A percentile compares a stretch with the other conserved stretches of the same genome.
Evolutionary conservation across 2,797 vertebrate species (phyloP).

Genomic region (Lagorchestes hirsutus): DNA sequence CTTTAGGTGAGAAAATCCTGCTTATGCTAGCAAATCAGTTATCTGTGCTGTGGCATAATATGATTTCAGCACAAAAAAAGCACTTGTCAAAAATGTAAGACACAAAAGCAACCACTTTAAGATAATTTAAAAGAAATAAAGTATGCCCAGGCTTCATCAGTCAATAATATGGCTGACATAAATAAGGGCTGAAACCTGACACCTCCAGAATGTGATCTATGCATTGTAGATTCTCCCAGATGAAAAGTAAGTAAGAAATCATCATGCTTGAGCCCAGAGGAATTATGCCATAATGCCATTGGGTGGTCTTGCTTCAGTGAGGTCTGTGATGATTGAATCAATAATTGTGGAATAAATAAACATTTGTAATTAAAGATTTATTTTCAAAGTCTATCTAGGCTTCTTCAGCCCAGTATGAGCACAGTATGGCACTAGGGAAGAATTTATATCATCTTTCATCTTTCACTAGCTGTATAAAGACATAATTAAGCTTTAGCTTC

Average conservation of each 20-base stretch:
- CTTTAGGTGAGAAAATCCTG: slow-evolving; percentile 61
- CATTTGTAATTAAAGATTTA: slow-evolving; percentile 65
- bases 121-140: slow-evolving; percentile 40
- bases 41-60: slow-evolving; percentile 70
- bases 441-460: slow-evolving; percentile 67
- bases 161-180: slow-evolving; percentile 59
- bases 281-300: slow-evolving; percentile 69
- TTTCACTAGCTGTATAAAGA: slow-evolving; percentile 58
- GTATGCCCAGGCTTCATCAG: slow-evolving; percentile 39
- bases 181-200: slow-evolving; percentile 78
- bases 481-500: slow-evolving; percentile 57
- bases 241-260: slow-evolving; percentile 67
- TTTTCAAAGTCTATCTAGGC: slow-evolving; percentile 53
- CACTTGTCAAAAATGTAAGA: slow-evolving; percentile 70
- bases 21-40: slow-evolving; percentile 27
- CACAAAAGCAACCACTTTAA: slow-evolving; percentile 67
- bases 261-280: slow-evolving; percentile 57
- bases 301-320: slow-evolving; percentile 63
- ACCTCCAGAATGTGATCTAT: slow-evolving; percentile 54
- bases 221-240: slow-evolving; percentile 48
- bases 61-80: slow-evolving; percentile 60
- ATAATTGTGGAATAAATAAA: slow-evolving; percentile 75
- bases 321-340: slow-evolving; percentile 48
- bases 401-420: slow-evolving; percentile 60
- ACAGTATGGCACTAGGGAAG: slow-evolving; percentile 46